These are phyloP conservation scores for Lottia gigantea DNA, from an alignment of 2,888 invertebrate species.

Conservation along the genomic window DNA sequence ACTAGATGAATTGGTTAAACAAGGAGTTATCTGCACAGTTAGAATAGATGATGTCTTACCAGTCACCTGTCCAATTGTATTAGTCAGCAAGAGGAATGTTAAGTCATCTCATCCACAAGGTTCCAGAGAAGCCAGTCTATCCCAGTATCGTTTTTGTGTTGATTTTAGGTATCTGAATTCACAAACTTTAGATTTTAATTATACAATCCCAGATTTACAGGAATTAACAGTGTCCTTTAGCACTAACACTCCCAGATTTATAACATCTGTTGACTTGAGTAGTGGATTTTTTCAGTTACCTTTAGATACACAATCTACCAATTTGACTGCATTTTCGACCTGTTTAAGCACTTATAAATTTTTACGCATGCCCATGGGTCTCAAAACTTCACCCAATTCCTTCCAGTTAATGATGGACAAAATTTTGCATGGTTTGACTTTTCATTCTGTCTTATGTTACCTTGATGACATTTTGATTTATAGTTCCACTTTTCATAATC, in stretches of 20 bases:
- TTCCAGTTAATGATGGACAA: slow-evolving; percentile 36
- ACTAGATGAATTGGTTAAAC: slow-evolving; percentile 23
- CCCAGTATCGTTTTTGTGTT: slow-evolving; percentile 17
- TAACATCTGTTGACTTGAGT: slow-evolving; percentile 31
- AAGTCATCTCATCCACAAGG: slow-evolving; percentile 3
- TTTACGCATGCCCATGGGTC: slow-evolving; percentile 31
- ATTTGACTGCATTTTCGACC: slow-evolving; percentile 31
- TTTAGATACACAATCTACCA: slow-evolving; percentile 6
- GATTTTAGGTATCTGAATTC: slow-evolving; percentile 27
- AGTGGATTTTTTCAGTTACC: slow-evolving; percentile 31
- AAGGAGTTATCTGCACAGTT: slow-evolving; percentile 23
- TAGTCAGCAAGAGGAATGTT: slow-evolving; percentile 24
- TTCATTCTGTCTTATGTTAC: slow-evolving; percentile 30
- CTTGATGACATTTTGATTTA: slow-evolving; percentile 30
- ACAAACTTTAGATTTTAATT: slow-evolving; percentile 27
- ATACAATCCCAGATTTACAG: slow-evolving; percentile 26
- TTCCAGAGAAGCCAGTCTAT: slow-evolving; percentile 18
- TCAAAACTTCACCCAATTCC: slow-evolving; percentile 26
- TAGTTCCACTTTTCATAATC: slow-evolving; percentile 20
- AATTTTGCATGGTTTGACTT: slow-evolving; percentile 28
- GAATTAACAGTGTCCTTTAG: slow-evolving; percentile 34
- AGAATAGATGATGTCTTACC: slow-evolving; percentile 24
- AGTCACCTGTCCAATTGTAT: slow-evolving; percentile 27
- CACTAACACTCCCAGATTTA: slow-evolving; percentile 27
- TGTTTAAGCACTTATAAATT: slow-evolving; percentile 32